A percentile compares a stretch with the other conserved stretches of the same genome.
These are phyloP conservation scores for Tyrophagus putrescentiae DNA, from an alignment of 1,140 invertebrate genomes.

Conservation along the genomic window DNA sequence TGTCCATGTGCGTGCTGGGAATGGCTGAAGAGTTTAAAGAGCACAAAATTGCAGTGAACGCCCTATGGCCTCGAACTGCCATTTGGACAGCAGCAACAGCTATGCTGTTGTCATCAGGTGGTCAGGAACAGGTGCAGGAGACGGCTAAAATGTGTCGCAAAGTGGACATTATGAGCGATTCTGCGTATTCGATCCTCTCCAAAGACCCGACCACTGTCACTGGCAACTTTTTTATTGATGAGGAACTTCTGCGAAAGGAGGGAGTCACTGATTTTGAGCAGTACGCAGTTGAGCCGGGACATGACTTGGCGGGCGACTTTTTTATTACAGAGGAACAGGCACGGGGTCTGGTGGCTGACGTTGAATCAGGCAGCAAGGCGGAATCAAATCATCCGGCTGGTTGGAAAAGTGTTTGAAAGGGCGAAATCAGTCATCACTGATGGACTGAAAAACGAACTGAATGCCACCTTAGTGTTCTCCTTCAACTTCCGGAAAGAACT, in stretches of 20 bases:
- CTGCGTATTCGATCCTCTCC: constrained; percentile 74
- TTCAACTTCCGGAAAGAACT: constrained; percentile 22
- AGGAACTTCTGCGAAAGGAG: constrained; percentile 61
- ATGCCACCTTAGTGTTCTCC: constrained; percentile 20
- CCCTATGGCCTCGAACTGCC: constrained; percentile 87
- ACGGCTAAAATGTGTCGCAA: constrained; percentile 49
- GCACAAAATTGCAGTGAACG: constrained; percentile 80
- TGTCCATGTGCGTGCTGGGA: constrained; percentile 95
- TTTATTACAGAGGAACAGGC: constrained; percentile 52
- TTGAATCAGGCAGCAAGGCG: neutral
- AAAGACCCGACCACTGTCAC: constrained; percentile 59
- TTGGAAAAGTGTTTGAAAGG: constrained; percentile 19
- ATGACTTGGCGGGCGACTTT: constrained; percentile 67
- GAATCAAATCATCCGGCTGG: neutral
- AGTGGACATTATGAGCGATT: constrained; percentile 86
- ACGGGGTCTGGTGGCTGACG: neutral
- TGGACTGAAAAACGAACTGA: constrained; percentile 23
- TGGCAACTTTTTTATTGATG: constrained; percentile 87
- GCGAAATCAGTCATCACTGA: constrained; percentile 19
- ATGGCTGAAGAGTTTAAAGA: constrained; percentile 81
- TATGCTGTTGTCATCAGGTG: constrained; percentile 81
- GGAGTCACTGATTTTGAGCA: constrained; percentile 69
- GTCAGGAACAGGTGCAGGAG: constrained; percentile 38
- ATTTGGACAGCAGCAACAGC: constrained; percentile 92
- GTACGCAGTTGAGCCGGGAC: constrained; percentile 66